Percentiles rank a stretch among this genome's conserved stretches.
Conservation (phyloP, 2,888 invertebrate species). For the Parascotia fuliginaria region DNA sequence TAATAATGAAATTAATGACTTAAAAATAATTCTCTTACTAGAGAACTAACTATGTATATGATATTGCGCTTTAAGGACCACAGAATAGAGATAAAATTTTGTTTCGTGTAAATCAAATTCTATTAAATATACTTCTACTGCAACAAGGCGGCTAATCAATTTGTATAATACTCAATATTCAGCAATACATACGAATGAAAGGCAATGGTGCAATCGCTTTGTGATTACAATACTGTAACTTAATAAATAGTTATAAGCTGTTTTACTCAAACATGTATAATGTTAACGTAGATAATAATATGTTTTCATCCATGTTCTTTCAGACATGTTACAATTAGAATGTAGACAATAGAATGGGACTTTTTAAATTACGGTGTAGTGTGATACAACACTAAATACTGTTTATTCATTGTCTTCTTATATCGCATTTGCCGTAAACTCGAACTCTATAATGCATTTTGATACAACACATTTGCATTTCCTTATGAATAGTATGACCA, state of each 20-base stretch:
- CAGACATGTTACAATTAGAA: conserved; percentile 27
- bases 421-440: background rate
- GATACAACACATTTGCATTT: no score
- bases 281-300: conserved; percentile 43
- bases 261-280: conserved; percentile 37
- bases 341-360: conserved; percentile 25
- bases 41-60: no score
- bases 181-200: conserved; percentile 44
- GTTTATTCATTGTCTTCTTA: background rate
- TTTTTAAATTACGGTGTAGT: conserved; percentile 2
- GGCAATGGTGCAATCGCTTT: conserved; percentile 63
- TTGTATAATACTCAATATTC: conserved; percentile 21
- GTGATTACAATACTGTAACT: conserved; percentile 58
- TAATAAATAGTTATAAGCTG: conserved; percentile 54
- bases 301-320: conserved; percentile 33
- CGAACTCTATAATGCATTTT: no score
- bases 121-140: no score
- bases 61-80: no score
- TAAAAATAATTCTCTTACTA: no score
- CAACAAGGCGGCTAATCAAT: no score
- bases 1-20: no score
- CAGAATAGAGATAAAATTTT: no score
- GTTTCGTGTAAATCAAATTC: no score
- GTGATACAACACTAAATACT: conserved; percentile 5
- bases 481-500: no score